Conservation (phyloP, 2,888 invertebrate genomes). For the Megastigmus dorsalis region DNA sequence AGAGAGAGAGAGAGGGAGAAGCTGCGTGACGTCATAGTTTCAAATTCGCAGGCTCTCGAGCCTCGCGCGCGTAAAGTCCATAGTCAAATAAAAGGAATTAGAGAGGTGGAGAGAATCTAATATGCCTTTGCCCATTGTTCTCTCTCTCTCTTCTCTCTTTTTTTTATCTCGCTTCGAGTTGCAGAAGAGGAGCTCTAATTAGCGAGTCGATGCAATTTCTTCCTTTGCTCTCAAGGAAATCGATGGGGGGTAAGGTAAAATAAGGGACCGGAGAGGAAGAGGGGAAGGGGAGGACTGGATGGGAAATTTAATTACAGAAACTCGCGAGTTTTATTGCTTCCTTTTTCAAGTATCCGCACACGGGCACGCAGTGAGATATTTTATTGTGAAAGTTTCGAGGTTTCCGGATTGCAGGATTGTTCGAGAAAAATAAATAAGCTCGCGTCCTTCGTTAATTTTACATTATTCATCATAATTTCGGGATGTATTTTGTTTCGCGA, state of each 20-base stretch:
- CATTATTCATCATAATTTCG: too few species aligned
- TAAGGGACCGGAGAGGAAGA: too few species aligned
- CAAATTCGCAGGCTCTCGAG: neutral
- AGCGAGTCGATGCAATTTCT: neutral
- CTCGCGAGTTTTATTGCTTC: neutral
- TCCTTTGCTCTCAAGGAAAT: neutral
- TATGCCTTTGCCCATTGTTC: too few species aligned
- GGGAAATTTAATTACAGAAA: constrained; percentile 1
- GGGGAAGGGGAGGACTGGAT: too few species aligned
- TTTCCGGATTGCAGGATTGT: neutral
- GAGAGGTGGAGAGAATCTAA: too few species aligned
- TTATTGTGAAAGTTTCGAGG: neutral
- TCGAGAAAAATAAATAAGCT: neutral
- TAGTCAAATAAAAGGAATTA: neutral
- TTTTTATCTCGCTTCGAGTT: neutral
- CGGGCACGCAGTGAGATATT: neutral
- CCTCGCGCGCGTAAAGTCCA: neutral
- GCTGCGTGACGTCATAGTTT: neutral
- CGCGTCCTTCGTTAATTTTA: too few species aligned
- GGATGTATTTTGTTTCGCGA: too few species aligned
- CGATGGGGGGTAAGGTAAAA: neutral
- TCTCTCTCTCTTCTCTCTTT: too few species aligned
- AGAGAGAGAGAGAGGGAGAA: neutral
- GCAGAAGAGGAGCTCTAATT: neutral
- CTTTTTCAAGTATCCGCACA: neutral